Conservation (phyloP, 37 sponge, comb jelly and placozoan genomes). For the Mnemiopsis leidyi region DNA sequence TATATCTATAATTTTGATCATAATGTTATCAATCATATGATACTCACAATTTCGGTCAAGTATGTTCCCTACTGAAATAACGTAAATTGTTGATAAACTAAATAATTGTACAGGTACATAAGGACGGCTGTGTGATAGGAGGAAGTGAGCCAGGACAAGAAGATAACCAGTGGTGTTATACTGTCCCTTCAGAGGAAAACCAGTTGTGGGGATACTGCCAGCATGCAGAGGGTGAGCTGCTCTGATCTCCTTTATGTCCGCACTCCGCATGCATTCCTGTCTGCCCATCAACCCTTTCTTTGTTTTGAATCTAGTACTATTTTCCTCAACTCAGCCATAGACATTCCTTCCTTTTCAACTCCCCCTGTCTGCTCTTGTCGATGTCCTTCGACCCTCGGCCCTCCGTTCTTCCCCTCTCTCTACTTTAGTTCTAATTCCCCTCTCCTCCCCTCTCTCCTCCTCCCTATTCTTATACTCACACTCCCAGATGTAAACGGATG, state of each 20-base stretch:
- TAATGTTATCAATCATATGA: too few relatives aligned
- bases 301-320: too few relatives aligned
- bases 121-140: constrained; percentile 45
- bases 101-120: constrained; percentile 28
- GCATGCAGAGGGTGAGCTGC: constrained; percentile 37
- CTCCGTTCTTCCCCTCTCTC: neutral
- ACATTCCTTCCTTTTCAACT: neutral
- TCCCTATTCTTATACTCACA: neutral
- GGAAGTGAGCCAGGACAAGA: constrained; percentile 17
- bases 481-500: constrained; percentile 35
- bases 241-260: too few relatives aligned
- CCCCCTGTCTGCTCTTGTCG: neutral
- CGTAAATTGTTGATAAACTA: too few relatives aligned
- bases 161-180: constrained; percentile 36
- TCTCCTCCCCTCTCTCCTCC: neutral
- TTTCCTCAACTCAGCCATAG: too few relatives aligned
- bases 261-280: too few relatives aligned
- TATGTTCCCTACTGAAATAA: too few relatives aligned
- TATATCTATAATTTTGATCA: too few relatives aligned
- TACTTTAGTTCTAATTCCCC: neutral
- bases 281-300: too few relatives aligned
- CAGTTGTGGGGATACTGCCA: constrained; percentile 63
- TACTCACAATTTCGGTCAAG: too few relatives aligned
- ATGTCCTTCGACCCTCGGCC: neutral
- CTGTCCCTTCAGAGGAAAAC: neutral